Base-by-base conservation (phyloP, 2,888 invertebrate genomes). In the Doris montereyensis region DNA sequence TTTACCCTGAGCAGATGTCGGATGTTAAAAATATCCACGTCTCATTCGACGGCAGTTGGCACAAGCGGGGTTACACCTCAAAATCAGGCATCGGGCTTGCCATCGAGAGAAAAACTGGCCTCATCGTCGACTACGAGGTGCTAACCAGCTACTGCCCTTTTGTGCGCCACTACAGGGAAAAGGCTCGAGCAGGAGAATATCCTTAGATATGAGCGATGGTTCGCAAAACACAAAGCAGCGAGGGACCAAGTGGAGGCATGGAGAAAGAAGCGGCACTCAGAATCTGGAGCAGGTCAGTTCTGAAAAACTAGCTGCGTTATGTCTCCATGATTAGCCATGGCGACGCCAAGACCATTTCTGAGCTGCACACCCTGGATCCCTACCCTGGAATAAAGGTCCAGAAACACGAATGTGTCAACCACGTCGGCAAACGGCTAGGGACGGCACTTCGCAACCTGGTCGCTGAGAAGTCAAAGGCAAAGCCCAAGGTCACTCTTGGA, bases 301-400 rank as follows among this genome's bases (percentile, higher is more conserved):
- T 2, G 28, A 28, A 68, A n/a, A 41, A 76, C 41, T 41, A 52
- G 28, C 41, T 76, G 21, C 28, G 76, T 0, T 76, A 76, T 32
- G 32, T 68, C 2, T 52, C 67, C 24, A 57, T 76, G 5, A 24
- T 76, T 13, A 68, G 68, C n/a, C 68, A 76, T 57, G 76, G 76
- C 35, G 76, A 76, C 32, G 28, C 65, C 76, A 76, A 76, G 17
- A 68, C 76, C n/a, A n/a, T n/a, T n/a, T n/a, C n/a, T n/a, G n/a
- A n/a, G n/a, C n/a, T n/a, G n/a, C n/a, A n/a, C n/a, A n/a, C 30
- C 35, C 57, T n/a, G 13, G 26, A 68, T 58, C 74, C 62, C 26
- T 67, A 77, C 35, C 1, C 5, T 4, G 71, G 34, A 26, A 10
- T 57, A 13, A n/a, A 13, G 13, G 60, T 78, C 8, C 21, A 58